Conservation (phyloP, 2,797 vertebrate species). For the Pterois miles region DNA sequence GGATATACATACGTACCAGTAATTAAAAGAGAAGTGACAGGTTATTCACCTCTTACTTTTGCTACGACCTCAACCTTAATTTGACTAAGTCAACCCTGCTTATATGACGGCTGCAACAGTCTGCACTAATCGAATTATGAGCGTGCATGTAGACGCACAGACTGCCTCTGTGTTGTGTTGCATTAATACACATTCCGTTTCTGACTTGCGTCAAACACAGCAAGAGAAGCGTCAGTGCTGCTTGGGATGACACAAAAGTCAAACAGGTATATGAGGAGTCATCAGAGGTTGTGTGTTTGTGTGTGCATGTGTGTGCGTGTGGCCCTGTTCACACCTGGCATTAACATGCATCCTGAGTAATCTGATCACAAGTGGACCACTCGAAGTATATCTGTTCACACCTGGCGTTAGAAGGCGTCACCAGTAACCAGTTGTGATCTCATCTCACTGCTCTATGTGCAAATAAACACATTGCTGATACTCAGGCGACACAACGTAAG, state of each 20-base stretch:
- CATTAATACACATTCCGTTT: constrained; percentile 29
- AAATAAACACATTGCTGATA: no score
- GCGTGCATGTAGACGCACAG: constrained; percentile 34
- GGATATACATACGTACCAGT: neutral
- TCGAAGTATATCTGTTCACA: no score
- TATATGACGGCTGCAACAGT: neutral
- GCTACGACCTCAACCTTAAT: neutral
- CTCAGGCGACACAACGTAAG: no score
- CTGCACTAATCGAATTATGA: no score
- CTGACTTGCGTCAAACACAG: neutral
- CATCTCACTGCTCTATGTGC: no score
- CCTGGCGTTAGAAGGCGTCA: no score
- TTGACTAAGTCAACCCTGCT: neutral
- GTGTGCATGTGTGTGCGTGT: neutral
- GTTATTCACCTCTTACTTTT: neutral
- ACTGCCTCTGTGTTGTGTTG: constrained; percentile 14
- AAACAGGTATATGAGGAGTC: neutral
- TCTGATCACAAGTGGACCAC: no score
- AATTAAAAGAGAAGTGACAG: neutral
- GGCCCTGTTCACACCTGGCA: neutral
- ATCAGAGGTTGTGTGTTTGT: neutral
- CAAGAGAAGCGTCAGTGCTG: constrained; percentile 1
- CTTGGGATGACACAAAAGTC: neutral
- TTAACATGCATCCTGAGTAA: no score
- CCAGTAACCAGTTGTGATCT: no score